Evolutionary conservation across 2,113 vertebrate species (phyloP).

Genomic region (Corythoichthys haematopterus): DNA sequence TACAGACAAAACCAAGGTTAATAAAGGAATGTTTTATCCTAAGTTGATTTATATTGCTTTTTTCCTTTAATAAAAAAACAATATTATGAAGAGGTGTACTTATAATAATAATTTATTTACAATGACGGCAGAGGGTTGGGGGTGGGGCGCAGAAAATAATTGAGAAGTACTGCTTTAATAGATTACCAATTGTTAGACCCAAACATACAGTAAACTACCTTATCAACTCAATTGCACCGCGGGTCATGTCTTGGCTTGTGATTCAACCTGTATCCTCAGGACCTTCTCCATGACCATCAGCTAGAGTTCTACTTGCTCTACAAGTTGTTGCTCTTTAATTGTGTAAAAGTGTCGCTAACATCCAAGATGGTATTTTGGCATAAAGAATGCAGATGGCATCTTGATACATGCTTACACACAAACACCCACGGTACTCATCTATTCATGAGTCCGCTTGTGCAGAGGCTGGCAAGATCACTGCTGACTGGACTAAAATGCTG

Average conservation of each 20-base stretch:
- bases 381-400: slow-evolving; percentile 27
- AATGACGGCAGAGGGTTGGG: too few species aligned
- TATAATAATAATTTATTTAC: too few species aligned
- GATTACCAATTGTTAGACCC: too few species aligned
- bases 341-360: slow-evolving; percentile 18
- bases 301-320: neutral
- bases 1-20: too few species aligned
- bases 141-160: too few species aligned
- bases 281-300: neutral
- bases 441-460: slow-evolving; percentile 55
- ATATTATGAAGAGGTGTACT: too few species aligned
- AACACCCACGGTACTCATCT: slow-evolving; percentile 45
- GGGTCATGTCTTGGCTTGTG: neutral
- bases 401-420: slow-evolving; percentile 17
- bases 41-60: too few species aligned
- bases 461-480: slow-evolving; percentile 56
- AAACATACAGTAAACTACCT: too few species aligned
- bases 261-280: neutral
- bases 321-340: neutral
- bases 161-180: too few species aligned
- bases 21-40: too few species aligned
- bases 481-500: slow-evolving; percentile 68
- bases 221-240: neutral
- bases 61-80: too few species aligned
- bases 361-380: slow-evolving; percentile 18